Evolutionary conservation across 2,888 invertebrate genomes (phyloP).

Genomic region (Macaria notata): DNA sequence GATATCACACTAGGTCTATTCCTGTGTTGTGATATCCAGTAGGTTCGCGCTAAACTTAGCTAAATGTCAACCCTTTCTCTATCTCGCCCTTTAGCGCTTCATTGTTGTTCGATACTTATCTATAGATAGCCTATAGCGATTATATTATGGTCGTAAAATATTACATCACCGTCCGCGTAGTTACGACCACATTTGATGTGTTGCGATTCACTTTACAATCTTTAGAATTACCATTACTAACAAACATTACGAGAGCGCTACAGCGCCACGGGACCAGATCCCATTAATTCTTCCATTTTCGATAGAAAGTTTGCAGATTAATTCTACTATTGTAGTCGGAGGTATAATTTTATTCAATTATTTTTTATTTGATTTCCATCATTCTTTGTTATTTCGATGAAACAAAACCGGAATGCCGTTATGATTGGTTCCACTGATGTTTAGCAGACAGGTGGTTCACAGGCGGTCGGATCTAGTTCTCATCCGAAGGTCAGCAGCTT

Average conservation of each 20-base stretch:
- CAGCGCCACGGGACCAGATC: constrained; percentile 28
- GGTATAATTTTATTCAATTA: constrained; percentile 38
- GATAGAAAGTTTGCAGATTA: constrained; percentile 40
- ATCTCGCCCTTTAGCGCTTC: constrained; percentile 19
- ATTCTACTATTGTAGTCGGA: constrained; percentile 31
- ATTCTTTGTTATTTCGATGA: constrained; percentile 33
- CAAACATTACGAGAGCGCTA: constrained; percentile 28
- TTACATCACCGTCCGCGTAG: constrained; percentile 19
- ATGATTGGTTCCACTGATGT: constrained; percentile 31
- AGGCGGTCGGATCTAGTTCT: constrained; percentile 16
- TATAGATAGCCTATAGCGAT: constrained; percentile 14
- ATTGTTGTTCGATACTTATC: constrained; percentile 14
- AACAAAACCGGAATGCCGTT: constrained; percentile 35
- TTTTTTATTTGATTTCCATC: constrained; percentile 40
- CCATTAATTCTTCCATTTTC: constrained; percentile 33
- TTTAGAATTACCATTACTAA: constrained; percentile 30
- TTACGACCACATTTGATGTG: constrained; percentile 25
- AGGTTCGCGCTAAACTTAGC: constrained; percentile 22
- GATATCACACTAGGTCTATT: no score
- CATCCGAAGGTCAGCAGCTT: constrained; percentile 15
- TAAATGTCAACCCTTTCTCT: constrained; percentile 34
- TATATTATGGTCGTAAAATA: constrained; percentile 22
- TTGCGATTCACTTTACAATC: constrained; percentile 27
- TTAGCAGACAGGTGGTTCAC: constrained; percentile 22
- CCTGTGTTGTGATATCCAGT: no score